Evolutionary conservation across 2,888 invertebrate species (phyloP).

Genomic region (Frankliniella fusca): DNA sequence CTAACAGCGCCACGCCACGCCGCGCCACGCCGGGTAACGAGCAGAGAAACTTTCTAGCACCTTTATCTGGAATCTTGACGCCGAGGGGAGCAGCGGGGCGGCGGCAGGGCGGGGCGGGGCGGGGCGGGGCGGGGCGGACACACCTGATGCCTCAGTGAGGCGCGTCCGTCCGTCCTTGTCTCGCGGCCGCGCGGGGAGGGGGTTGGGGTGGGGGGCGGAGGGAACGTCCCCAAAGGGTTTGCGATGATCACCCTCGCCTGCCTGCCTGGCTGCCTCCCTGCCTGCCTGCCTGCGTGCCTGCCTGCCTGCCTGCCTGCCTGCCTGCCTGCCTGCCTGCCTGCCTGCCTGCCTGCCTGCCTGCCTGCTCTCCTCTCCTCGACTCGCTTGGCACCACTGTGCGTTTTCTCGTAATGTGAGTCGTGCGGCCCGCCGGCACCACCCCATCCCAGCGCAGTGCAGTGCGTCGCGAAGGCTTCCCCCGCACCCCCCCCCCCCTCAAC

Average conservation of each 20-base stretch:
- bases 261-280: background rate
- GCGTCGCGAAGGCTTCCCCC: background rate
- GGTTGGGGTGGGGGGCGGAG: too few relatives aligned
- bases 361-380: too few relatives aligned
- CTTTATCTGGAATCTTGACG: constrained; percentile 22
- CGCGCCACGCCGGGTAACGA: background rate
- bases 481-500: background rate
- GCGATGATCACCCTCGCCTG: background rate
- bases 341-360: background rate
- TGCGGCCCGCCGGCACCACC: background rate
- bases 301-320: background rate
- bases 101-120: background rate
- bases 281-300: too few relatives aligned
- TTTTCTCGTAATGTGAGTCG: background rate
- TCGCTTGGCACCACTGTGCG: background rate
- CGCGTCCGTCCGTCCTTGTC: background rate
- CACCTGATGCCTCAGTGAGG: constrained; percentile 11
- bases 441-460: background rate
- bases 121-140: background rate
- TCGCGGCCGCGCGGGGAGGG: too few relatives aligned
- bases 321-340: too few relatives aligned
- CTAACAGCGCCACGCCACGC: background rate
- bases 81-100: background rate
- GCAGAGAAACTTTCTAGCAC: constrained; percentile 26
- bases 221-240: background rate